A percentile compares a stretch with the other conserved stretches of the same genome.
phyloP scores from a whole-genome alignment of 2,113 vertebrate species.

The Trogon melanurus region DNA sequence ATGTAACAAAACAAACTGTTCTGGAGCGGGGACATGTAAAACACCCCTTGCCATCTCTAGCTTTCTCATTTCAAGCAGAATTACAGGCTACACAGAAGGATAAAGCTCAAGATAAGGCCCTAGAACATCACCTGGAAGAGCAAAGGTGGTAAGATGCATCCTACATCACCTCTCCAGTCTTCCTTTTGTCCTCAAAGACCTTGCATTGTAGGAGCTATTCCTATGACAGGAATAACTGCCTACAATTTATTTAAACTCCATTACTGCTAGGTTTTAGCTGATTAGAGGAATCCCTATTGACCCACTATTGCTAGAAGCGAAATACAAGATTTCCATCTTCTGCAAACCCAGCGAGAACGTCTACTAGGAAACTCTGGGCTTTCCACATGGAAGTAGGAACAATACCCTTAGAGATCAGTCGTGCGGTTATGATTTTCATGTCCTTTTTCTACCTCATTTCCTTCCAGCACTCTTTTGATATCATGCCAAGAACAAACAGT shows the following conservation, averaged over 20 bases:
- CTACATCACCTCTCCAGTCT: not conserved
- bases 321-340: not conserved
- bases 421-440: not conserved
- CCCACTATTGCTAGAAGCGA: not conserved
- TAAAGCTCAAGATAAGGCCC: not conserved
- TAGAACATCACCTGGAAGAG: not conserved
- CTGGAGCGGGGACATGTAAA: not conserved
- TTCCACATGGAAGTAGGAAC: conserved; percentile 3
- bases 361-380: not conserved
- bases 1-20: not conserved
- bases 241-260: conserved; percentile 17
- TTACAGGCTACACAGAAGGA: fast-evolving
- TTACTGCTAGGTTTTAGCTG: not conserved
- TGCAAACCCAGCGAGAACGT: not conserved
- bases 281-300: conserved; percentile 23
- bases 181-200: not conserved
- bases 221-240: not conserved
- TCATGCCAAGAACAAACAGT: conserved; percentile 44
- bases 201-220: not conserved
- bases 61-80: not conserved
- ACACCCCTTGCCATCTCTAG: not conserved
- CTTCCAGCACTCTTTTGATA: conserved; percentile 52
- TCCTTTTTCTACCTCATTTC: conserved; percentile 45
- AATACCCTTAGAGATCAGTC: not conserved
- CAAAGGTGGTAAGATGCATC: not conserved